Base-by-base conservation (phyloP, 2,888 invertebrate genomes). In the Drosophila gaucha region DNA sequence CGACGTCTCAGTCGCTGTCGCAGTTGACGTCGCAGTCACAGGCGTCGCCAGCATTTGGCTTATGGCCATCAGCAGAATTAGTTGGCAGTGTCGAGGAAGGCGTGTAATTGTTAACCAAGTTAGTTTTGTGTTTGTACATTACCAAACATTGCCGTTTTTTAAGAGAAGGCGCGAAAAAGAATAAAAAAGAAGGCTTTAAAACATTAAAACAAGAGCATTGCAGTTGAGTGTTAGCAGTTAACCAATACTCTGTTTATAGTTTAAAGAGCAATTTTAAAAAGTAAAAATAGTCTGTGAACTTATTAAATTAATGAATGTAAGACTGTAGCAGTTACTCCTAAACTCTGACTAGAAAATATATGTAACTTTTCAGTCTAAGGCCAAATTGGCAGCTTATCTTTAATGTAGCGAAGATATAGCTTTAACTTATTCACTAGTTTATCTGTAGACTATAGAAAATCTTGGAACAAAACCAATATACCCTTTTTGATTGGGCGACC, bases 71-170 rank as follows among this genome's bases (percentile, higher is more conserved):
- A 59, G 78, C 57, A 50, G 79, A 51, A 84, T 80, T 80, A 77
- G 85, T 67, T 86, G 88, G 67, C 73, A 62, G 66, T 67, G 63
- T 66, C 65, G 66, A 63, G 57, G 79, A 67, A 74, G 86, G 88
- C 86, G 86, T 88, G 84, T 85, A 85, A 85, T 85, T 85, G 84
- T 84, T 86, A 83, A 58, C 86, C 79, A 87, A 86, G 83, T 87
- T 71, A 74, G 77, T 71, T 68, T 60, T 66, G 41, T 70, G 75
- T 68, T 78, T 69, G 69, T 78, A 78, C 86, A 82, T 83, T 78
- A 63, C 68, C 84, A 67, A 78, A 73, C 76, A 78, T 78, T 74
- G 74, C 76, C 77, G 63, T 39, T 51, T 71, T 60, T 64, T 39
- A 28, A 57, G 59, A 60, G 47, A 50, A 65, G 28, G 18, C 10